Evolutionary conservation across 2,888 invertebrate species (phyloP).

Genomic region (Tachina fera): DNA sequence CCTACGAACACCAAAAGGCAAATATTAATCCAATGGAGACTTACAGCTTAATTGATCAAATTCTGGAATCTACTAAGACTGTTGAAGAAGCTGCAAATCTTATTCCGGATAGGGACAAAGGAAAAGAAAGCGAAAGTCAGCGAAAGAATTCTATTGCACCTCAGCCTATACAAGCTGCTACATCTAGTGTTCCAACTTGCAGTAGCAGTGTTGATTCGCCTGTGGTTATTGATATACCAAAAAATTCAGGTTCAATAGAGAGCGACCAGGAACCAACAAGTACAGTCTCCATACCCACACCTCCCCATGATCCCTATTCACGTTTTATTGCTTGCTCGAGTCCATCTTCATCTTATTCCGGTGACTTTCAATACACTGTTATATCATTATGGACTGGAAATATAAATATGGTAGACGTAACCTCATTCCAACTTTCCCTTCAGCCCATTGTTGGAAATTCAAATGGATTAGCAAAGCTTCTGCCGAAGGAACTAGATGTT

Average conservation of each 20-base stretch:
- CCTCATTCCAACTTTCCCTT: slow-evolving; percentile 92
- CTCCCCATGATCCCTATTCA: slow-evolving; percentile 80
- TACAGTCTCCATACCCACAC: slow-evolving; percentile 88
- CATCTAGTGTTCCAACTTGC: slow-evolving; percentile 47
- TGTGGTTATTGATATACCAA: slow-evolving; percentile 31
- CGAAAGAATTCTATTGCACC: slow-evolving; percentile 54
- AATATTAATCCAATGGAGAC: slow-evolving; percentile 70
- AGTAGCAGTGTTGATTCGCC: slow-evolving; percentile 76
- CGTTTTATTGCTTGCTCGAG: slow-evolving; percentile 73
- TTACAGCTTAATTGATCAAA: slow-evolving; percentile 81
- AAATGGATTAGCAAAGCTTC: slow-evolving; percentile 75
- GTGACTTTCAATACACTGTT: slow-evolving; percentile 29
- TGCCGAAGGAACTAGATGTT: slow-evolving; percentile 91
- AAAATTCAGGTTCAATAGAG: slow-evolving; percentile 52
- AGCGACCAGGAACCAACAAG: slow-evolving; percentile 90
- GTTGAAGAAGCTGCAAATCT: slow-evolving; percentile 82
- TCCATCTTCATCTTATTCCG: slow-evolving; percentile 49
- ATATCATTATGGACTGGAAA: slow-evolving; percentile 86
- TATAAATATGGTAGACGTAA: slow-evolving; percentile 95
- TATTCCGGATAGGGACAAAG: slow-evolving; percentile 71
- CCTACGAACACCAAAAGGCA: slow-evolving; percentile 43
- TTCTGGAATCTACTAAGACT: slow-evolving; percentile 81
- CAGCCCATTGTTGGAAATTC: slow-evolving; percentile 89
- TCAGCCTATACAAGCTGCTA: slow-evolving; percentile 55
- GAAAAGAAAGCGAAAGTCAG: slow-evolving; percentile 57